phyloP scores from a whole-genome alignment of 2,888 invertebrate genomes.

The Amblyteles armatorius region DNA sequence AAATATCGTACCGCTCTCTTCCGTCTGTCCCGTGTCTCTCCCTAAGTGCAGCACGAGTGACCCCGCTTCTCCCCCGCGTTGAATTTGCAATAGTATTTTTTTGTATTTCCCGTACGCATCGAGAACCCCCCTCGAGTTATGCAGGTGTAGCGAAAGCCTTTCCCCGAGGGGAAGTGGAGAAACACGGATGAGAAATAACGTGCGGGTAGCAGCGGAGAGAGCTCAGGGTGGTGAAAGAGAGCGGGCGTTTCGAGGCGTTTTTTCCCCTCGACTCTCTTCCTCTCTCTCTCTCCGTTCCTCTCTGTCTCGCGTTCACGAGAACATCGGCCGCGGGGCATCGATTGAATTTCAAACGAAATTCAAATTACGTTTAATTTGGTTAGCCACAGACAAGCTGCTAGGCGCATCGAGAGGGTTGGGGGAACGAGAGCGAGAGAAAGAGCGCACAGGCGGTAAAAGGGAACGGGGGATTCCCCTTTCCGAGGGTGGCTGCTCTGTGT shows the following conservation, averaged over 20 bases:
- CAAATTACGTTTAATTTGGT: constrained; percentile 83
- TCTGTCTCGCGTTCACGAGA: constrained; percentile 14
- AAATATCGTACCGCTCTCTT: no score
- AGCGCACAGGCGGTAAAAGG: constrained; percentile 11
- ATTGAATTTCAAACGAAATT: constrained; percentile 84
- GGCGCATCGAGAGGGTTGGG: constrained; percentile 34
- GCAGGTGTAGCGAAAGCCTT: constrained; percentile 33
- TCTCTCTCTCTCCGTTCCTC: background rate
- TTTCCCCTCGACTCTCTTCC: background rate
- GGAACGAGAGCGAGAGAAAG: constrained; percentile 34
- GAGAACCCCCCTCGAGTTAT: constrained; percentile 19
- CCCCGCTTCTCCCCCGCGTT: background rate
- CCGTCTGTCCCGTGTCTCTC: no score
- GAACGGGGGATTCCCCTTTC: constrained; percentile 6
- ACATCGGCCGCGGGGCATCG: constrained; percentile 71
- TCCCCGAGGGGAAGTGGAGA: background rate
- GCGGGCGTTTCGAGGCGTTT: background rate
- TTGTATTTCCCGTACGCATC: constrained; percentile 12
- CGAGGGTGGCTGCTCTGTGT: constrained; percentile 11
- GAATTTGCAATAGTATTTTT: constrained; percentile 11
- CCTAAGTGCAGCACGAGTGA: no score
- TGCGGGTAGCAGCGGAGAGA: constrained; percentile 3
- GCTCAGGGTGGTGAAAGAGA: background rate
- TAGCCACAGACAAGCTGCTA: constrained; percentile 72
- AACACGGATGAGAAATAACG: background rate